A percentile compares a stretch with the other conserved stretches of the same genome.
phyloP scores from a whole-genome alignment of 2,888 invertebrate species.

The Noctuana brunneofusca region DNA sequence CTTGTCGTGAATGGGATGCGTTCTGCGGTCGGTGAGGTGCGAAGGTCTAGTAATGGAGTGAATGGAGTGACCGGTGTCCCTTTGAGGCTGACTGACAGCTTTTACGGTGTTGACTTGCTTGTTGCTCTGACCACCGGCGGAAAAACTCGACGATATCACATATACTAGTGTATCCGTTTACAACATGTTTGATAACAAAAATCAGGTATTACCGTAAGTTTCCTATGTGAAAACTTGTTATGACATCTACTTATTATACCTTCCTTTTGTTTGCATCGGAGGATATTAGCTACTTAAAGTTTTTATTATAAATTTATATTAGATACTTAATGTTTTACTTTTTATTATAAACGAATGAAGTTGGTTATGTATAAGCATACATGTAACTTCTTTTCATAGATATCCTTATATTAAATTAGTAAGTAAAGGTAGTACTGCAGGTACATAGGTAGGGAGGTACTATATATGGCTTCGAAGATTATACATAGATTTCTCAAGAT shows the following conservation, averaged over 20 bases:
- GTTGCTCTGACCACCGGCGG: constrained; percentile 45
- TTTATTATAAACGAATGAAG: too few species aligned
- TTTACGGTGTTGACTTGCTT: constrained; percentile 42
- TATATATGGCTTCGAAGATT: too few species aligned
- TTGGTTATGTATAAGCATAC: too few species aligned
- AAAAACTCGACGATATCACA: constrained; percentile 52
- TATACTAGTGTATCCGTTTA: constrained; percentile 46
- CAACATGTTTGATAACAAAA: constrained; percentile 42
- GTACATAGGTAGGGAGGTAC: too few species aligned
- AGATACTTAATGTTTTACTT: background rate
- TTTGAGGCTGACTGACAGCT: constrained; percentile 43
- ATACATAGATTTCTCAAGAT: too few species aligned
- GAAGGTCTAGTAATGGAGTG: constrained; percentile 73
- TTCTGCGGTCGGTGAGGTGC: constrained; percentile 73
- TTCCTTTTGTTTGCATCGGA: background rate
- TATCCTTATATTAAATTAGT: too few species aligned
- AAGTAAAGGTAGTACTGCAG: too few species aligned
- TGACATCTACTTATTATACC: constrained; percentile 29
- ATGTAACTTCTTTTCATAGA: too few species aligned
- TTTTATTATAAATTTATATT: too few species aligned
- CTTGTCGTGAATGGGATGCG: constrained; percentile 78
- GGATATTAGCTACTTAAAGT: background rate
- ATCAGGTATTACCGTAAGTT: constrained; percentile 38
- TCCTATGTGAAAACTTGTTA: constrained; percentile 38
- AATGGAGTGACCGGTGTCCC: constrained; percentile 61